phyloP scores from a whole-genome alignment of 2,113 vertebrate genomes.

The Pycnonotus jocosus region DNA sequence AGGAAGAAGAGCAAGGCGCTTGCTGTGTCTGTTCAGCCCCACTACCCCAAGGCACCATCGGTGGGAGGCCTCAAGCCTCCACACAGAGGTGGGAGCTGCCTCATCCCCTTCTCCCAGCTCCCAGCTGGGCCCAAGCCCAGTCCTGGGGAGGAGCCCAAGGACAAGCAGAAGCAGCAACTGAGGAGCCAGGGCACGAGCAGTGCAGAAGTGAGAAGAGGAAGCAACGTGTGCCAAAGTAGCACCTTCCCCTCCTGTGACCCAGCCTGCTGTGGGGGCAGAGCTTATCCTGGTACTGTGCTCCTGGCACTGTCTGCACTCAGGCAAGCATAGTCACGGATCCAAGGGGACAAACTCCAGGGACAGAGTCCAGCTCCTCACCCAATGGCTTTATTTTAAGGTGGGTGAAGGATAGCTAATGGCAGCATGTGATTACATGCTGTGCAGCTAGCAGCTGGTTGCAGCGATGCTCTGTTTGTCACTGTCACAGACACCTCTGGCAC shows the following conservation, averaged over 20 bases:
- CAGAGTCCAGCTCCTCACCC: neutral
- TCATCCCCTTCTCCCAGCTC: neutral
- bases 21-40: neutral
- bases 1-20: neutral
- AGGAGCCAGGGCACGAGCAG: neutral
- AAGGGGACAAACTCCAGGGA: neutral
- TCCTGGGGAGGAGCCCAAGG: neutral
- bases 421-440: rapidly evolving
- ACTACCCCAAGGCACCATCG: neutral
- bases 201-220: constrained; percentile 28
- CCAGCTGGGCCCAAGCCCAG: neutral
- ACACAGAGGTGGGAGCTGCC: neutral
- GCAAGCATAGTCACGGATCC: rapidly evolving
- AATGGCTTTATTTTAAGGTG: neutral
- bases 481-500: neutral
- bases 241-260: neutral
- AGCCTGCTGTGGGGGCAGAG: neutral
- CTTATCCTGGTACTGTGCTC: neutral
- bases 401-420: neutral
- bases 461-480: rapidly evolving
- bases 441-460: neutral
- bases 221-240: neutral
- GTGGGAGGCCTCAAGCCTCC: neutral
- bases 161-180: neutral
- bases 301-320: rapidly evolving